A percentile compares a stretch with the other conserved stretches of the same genome.
Evolutionary conservation across 2,113 vertebrate species (phyloP).

Genomic region (Platichthys flesus): DNA sequence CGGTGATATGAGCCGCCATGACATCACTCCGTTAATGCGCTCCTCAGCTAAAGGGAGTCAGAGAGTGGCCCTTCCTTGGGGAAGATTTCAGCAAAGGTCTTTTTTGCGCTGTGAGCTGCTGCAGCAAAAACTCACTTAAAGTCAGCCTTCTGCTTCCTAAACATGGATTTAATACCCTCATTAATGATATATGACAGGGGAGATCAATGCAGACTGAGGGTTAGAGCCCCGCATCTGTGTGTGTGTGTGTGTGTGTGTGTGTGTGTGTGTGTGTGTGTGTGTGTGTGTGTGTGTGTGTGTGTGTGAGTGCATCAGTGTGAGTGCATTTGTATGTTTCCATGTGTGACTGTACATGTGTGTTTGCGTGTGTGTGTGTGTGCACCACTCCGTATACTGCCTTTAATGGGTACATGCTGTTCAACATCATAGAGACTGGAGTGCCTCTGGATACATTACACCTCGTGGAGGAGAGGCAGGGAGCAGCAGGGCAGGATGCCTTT

Average conservation of each 20-base stretch:
- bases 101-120: conserved; percentile 81
- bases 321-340: too few relatives aligned
- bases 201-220: conserved; percentile 92
- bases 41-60: conserved; percentile 63
- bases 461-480: conserved; percentile 79
- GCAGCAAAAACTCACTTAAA: conserved; percentile 88
- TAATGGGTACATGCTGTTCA: conserved; percentile 96
- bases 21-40: conserved; percentile 84
- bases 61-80: conserved; percentile 81
- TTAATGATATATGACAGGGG: conserved; percentile 99
- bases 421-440: conserved; percentile 89
- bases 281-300: conserved; percentile 2
- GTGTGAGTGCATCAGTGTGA: conserved; percentile 12
- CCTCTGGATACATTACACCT: conserved; percentile 87
- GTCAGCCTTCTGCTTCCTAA: conserved; percentile 91
- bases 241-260: conserved; percentile 12
- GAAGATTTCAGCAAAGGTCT: conserved; percentile 84
- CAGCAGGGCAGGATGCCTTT: conserved; percentile 41
- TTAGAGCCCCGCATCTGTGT: conserved; percentile 80
- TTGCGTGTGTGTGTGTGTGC: conserved; percentile 2
- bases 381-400: conserved; percentile 79
- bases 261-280: conserved; percentile 10
- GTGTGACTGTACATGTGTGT: conserved; percentile 18
- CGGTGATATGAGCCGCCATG: conserved; percentile 80
- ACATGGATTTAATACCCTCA: conserved; percentile 99